Percentiles rank a stretch among this genome's conserved stretches.
These are phyloP conservation scores for Prietella phreatophila DNA, from an alignment of 2,113 vertebrate species.

Conservation along the genomic window DNA sequence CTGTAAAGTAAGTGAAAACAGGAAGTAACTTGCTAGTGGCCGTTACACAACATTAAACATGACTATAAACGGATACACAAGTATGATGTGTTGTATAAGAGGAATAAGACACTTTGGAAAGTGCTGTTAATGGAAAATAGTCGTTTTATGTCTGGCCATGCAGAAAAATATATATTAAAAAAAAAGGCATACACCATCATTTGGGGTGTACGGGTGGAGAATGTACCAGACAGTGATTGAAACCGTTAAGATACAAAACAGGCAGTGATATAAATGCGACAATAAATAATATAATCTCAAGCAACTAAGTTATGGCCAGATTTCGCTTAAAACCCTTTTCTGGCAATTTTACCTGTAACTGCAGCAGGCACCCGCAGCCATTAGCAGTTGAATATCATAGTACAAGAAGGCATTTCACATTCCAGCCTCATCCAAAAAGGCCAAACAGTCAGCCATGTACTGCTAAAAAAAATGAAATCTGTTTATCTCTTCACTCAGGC, in stretches of 20 bases:
- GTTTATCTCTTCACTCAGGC: conserved; percentile 47
- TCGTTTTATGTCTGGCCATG: background rate
- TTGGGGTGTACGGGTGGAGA: background rate
- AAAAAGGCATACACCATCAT: background rate
- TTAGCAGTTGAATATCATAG: conserved; percentile 31
- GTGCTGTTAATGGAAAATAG: background rate
- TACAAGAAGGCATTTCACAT: conserved; percentile 30
- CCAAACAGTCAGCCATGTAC: conserved; percentile 36
- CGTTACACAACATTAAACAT: background rate
- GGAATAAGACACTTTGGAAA: background rate
- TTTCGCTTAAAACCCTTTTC: conserved; percentile 23
- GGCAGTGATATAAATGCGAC: background rate
- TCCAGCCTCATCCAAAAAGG: conserved; percentile 10
- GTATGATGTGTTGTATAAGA: background rate
- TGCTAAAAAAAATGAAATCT: conserved; percentile 43
- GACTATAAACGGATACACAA: background rate
- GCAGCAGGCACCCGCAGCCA: conserved; percentile 26
- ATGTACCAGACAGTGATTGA: background rate
- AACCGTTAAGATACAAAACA: background rate
- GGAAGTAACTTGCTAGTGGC: background rate
- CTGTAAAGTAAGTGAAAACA: background rate
- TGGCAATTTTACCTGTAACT: conserved; percentile 16
- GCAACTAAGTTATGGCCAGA: conserved; percentile 14
- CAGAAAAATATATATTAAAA: too few relatives aligned
- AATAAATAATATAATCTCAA: background rate